Evolutionary conservation across 2,113 vertebrate genomes (phyloP).

Genomic region (Psilopsiagon aymara): DNA sequence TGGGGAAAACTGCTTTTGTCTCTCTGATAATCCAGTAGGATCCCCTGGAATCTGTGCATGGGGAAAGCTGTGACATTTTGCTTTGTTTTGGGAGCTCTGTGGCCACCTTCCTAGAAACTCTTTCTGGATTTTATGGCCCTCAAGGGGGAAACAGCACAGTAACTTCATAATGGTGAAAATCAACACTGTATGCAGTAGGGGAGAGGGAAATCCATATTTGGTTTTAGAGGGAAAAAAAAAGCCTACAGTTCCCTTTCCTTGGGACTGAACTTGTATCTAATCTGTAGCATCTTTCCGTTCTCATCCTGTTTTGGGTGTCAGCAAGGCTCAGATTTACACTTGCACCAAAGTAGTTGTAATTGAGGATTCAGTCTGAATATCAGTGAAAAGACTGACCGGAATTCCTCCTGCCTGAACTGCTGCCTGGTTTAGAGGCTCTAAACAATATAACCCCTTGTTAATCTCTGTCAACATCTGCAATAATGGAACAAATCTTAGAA

Average conservation of each 20-base stretch:
- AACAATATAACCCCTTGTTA: not conserved
- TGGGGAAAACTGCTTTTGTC: not conserved
- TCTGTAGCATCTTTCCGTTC: not conserved
- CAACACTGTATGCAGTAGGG: not conserved
- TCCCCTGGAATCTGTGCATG: not conserved
- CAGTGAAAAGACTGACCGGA: not conserved
- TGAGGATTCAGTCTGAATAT: not conserved
- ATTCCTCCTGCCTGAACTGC: not conserved
- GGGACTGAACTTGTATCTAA: not conserved
- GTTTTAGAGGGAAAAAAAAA: not conserved
- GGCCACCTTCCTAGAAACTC: not conserved
- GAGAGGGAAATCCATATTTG: not conserved
- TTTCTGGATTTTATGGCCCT: not conserved
- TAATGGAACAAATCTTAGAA: not conserved
- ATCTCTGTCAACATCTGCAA: not conserved
- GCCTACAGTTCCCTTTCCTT: not conserved
- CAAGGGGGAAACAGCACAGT: not conserved
- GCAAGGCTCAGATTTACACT: not conserved
- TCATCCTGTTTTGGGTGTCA: not conserved
- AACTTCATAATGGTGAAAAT: not conserved
- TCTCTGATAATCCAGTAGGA: not conserved
- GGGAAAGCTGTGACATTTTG: constrained; percentile 28
- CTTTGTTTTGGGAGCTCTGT: not conserved
- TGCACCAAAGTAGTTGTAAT: not conserved
- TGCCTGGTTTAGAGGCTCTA: not conserved